Base-by-base conservation (phyloP, 1,140 invertebrate species). In the Mya arenaria region DNA sequence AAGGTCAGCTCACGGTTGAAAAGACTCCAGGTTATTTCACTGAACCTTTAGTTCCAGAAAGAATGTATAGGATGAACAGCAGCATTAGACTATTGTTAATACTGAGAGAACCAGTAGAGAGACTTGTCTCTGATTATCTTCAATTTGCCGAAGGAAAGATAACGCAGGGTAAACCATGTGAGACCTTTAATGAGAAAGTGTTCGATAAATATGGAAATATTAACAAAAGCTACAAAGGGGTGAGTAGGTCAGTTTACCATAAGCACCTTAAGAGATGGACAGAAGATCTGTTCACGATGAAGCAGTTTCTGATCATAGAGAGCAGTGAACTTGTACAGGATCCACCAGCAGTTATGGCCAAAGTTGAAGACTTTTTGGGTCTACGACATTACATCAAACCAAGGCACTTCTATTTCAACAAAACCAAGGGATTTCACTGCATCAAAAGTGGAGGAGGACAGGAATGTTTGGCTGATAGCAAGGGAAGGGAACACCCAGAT, bases 61-160 rank as follows among this genome's bases (percentile, higher is more conserved):
- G 97, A 65, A 96, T 99, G 0, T 95, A 96, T 85, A 94, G 95
- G 60, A 97, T 98, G 96, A 98, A 98, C 90, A 95, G 95, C 5
- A 94, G 95, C 17, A 96, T 97, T 58, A 97, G 96, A 91, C 92
- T 99, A 23, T 93, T 99, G 39, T 95, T 98, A 0, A 97, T 99
- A 17, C 96, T 99, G 0, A 93, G 97, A 17, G 97, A 99, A 92
- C 98, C 98, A 3, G 96, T 98, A 4, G 97, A 96, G 0, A 93
- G 98, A 62, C 96, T 97, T 19, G 96, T 99, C 30, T 98, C 97
- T 17, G 98, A 98, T 92, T 98, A 98, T 86, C 96, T 97, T 0
- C 97, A 98, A 86, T 60, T 80, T 39, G 63, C 66, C 55, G 82
- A 66, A 23, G 77, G 44, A 13, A 71, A 81, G 52, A 48, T 44